A percentile compares a stretch with the other conserved stretches of the same genome.
phyloP scores from a whole-genome alignment of 1,140 invertebrate genomes.

The Lordiphosa clarofinis region DNA sequence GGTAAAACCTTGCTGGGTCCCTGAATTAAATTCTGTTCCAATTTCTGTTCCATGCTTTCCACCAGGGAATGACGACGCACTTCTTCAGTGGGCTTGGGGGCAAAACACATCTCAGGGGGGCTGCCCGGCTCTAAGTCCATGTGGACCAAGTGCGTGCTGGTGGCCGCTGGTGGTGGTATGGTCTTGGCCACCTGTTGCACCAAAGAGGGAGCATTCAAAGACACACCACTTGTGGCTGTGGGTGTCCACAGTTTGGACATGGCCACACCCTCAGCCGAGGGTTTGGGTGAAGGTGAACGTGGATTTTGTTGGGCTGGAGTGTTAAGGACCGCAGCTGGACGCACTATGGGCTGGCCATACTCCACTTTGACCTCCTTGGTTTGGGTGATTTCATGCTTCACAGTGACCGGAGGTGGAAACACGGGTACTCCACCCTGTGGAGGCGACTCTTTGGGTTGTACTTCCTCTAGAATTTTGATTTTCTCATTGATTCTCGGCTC shows the following conservation, averaged over 20 bases:
- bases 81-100: slow-evolving; percentile 74
- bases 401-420: slow-evolving; percentile 41
- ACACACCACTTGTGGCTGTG: slow-evolving; percentile 39
- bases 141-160: slow-evolving; percentile 61
- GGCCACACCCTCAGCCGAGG: slow-evolving; percentile 82
- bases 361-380: slow-evolving; percentile 69
- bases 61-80: slow-evolving; percentile 81
- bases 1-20: slow-evolving; percentile 81
- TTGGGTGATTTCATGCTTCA: slow-evolving; percentile 57
- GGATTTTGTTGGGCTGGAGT: slow-evolving; percentile 59
- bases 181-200: slow-evolving; percentile 80
- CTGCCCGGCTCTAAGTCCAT: slow-evolving; percentile 83
- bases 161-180: slow-evolving; percentile 76
- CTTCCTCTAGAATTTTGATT: slow-evolving; percentile 84
- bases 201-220: slow-evolving; percentile 81
- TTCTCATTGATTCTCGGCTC: slow-evolving; percentile 81
- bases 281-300: slow-evolving; percentile 79
- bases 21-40: slow-evolving; percentile 82
- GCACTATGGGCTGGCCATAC: slow-evolving; percentile 70
- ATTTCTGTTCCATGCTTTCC: slow-evolving; percentile 82
- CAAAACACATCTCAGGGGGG: slow-evolving; percentile 84
- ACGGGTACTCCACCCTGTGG: slow-evolving; percentile 83
- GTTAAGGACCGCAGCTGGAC: slow-evolving; percentile 72
- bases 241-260: slow-evolving; percentile 84
- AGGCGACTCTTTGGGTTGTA: slow-evolving; percentile 82